Percentiles rank a stretch among this genome's conserved stretches.
phyloP scores from a whole-genome alignment of 2,113 vertebrate genomes.

The Carassius gibelio region DNA sequence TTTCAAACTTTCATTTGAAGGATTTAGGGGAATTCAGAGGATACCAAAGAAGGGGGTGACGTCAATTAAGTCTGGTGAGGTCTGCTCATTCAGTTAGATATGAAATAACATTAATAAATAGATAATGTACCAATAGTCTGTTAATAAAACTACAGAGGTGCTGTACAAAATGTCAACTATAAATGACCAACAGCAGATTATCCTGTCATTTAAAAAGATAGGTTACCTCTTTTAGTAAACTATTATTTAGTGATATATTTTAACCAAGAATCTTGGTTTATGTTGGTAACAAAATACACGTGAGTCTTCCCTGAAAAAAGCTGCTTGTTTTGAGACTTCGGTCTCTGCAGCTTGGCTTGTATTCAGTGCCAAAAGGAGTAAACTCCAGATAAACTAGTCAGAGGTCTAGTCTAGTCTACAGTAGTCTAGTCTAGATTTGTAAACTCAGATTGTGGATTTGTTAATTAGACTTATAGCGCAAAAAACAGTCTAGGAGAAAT shows the following conservation, averaged over 20 bases:
- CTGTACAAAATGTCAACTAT: neutral
- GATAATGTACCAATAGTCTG: neutral
- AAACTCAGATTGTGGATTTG: too few relatives aligned
- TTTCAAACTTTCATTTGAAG: neutral
- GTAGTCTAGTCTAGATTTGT: too few relatives aligned
- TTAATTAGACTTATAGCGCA: neutral
- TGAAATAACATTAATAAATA: neutral
- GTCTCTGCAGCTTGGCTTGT: neutral
- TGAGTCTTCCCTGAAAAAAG: neutral
- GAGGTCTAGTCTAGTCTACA: neutral
- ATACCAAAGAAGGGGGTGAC: conserved; percentile 2
- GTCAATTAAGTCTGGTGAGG: neutral
- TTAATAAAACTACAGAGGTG: neutral
- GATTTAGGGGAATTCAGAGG: conserved; percentile 19
- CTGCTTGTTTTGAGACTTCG: neutral
- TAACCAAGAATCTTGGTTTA: neutral
- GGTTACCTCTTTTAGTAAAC: neutral
- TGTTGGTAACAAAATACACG: neutral
- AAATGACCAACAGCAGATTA: neutral
- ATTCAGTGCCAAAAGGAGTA: conserved; percentile 25
- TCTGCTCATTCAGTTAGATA: neutral
- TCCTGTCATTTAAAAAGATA: neutral
- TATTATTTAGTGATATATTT: neutral
- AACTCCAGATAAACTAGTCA: neutral
- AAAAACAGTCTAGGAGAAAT: neutral